phyloP scores from a whole-genome alignment of 2,113 vertebrate species.

The Myiozetetes cayanensis region DNA sequence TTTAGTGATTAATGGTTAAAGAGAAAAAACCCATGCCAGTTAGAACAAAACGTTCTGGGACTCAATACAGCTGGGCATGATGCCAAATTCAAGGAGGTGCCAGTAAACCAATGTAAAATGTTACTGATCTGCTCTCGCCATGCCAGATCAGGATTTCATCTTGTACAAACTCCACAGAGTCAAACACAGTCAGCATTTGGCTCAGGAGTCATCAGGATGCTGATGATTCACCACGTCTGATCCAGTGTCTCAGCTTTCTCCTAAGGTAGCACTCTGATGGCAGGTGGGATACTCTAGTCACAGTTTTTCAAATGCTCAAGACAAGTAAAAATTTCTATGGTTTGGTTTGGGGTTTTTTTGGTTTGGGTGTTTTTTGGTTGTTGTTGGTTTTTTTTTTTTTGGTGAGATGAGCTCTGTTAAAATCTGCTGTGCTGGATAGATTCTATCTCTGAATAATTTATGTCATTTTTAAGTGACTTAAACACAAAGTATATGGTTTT shows the following conservation, averaged over 20 bases:
- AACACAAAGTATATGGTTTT: not conserved
- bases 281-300: not conserved
- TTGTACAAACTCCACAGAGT: not conserved
- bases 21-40: conserved; percentile 21
- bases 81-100: conserved; percentile 36
- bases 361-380: too few relatives aligned
- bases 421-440: not conserved
- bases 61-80: not conserved
- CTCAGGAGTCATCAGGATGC: not conserved
- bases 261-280: not conserved
- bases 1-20: conserved; percentile 55
- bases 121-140: conserved; percentile 18
- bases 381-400: not conserved
- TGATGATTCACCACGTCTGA: not conserved
- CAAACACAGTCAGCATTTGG: not conserved
- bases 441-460: not conserved
- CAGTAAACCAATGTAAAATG: conserved; percentile 18
- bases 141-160: not conserved
- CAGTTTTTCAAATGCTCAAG: not conserved
- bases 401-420: not conserved
- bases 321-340: not conserved
- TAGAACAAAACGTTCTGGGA: conserved; percentile 62
- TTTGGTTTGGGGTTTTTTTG: too few relatives aligned
- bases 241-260: not conserved
- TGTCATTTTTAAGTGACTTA: not conserved